These are phyloP conservation scores for Rhimphoctona megacephalus DNA, from an alignment of 2,888 invertebrate species.

Conservation along the genomic window DNA sequence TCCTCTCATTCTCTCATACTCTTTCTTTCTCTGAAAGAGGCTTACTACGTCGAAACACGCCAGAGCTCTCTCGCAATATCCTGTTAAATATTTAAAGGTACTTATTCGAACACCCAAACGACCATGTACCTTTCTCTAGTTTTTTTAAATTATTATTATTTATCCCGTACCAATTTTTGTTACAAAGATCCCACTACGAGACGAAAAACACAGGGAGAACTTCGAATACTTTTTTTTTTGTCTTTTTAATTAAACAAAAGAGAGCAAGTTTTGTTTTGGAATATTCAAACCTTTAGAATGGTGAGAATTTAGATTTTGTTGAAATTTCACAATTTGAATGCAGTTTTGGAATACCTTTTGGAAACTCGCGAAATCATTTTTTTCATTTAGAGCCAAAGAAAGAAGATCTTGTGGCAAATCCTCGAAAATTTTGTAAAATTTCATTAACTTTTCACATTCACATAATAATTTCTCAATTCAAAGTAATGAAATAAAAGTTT, in stretches of 20 bases:
- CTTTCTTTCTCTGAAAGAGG: conserved; percentile 48
- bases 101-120: conserved; percentile 52
- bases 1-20: conserved; percentile 13
- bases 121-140: conserved; percentile 30
- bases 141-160: conserved; percentile 14
- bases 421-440: too few relatives aligned
- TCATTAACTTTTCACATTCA: too few relatives aligned
- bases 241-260: too few relatives aligned
- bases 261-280: too few relatives aligned
- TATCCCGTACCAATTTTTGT: not conserved
- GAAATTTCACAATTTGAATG: too few relatives aligned
- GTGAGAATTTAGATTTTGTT: not conserved
- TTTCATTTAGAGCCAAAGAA: too few relatives aligned
- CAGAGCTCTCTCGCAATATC: conserved; percentile 68
- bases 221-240: not conserved
- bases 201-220: not conserved
- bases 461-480: too few relatives aligned
- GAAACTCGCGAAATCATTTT: too few relatives aligned
- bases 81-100: conserved; percentile 77
- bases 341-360: too few relatives aligned
- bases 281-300: not conserved
- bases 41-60: conserved; percentile 68
- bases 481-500: too few relatives aligned
- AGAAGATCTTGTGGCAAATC: too few relatives aligned
- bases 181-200: not conserved